Percentiles rank a stretch among this genome's conserved stretches.
Conservation (phyloP, 2,888 invertebrate species). For the Cephus nigrinus region DNA sequence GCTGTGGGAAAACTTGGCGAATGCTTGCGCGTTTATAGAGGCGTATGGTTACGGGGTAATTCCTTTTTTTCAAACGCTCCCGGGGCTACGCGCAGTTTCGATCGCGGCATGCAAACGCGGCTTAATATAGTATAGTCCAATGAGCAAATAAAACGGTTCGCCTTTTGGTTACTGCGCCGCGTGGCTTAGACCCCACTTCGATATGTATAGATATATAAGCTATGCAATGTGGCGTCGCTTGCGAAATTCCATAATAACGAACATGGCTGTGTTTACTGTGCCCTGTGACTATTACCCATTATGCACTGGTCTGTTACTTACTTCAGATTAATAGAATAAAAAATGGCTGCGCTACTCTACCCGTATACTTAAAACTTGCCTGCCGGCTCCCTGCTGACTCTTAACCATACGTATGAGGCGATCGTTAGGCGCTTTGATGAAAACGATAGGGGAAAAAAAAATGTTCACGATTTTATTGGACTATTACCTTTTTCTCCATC, state of each 20-base stretch:
- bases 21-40: not conserved
- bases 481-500: not conserved
- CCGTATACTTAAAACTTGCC: not conserved
- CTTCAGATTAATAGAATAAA: constrained; percentile 1
- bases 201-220: not conserved
- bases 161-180: not conserved
- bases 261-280: not conserved
- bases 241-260: not conserved
- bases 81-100: not conserved
- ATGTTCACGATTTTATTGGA: not conserved
- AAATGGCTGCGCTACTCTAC: not conserved
- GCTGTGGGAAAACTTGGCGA: not conserved
- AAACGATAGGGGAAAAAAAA: not conserved
- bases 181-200: not conserved
- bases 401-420: not conserved
- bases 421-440: not conserved
- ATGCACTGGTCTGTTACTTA: not conserved
- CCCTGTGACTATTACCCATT: not conserved
- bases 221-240: not conserved
- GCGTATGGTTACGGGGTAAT: not conserved
- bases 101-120: not conserved
- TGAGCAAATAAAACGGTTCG: not conserved
- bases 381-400: not conserved
- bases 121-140: not conserved
- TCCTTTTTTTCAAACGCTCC: not conserved